Base-by-base conservation (phyloP, 1,140 invertebrate species). In the Leptinotarsa defecta region DNA sequence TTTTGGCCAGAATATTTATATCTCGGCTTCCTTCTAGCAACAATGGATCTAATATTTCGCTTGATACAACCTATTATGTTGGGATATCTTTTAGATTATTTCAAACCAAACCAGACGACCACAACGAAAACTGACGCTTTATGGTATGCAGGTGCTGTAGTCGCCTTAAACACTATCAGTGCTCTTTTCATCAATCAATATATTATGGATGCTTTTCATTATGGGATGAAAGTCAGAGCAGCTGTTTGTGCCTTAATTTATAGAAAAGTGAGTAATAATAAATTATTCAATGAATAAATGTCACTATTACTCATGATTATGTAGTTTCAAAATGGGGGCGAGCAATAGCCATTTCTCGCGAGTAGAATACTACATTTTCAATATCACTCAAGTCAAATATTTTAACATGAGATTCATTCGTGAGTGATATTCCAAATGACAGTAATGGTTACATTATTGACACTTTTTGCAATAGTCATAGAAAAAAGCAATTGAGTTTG, bases 201-300 rank as follows among this genome's bases (percentile, higher is more conserved):
- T 22, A 88, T 90, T 76, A 87, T 91, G 73, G 84, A 85, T 17
- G 87, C 90, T 11, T 90, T 90, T 73, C 88, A 90, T 78, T 85
- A 89, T 62, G 91, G 90, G 3, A 90, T 91, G 84, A 87, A 87
- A 82, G 87, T 90, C 13, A 85, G 90, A 70, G 88, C 89, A 2
- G 91, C 91, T 0, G 86, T 89, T 4, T 92, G 91, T 73, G 91
- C 91, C 3, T 80, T 93, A n/a, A 87, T 93, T 48, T 93, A 92
- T 79, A 85, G 91, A 79, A 93, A 92, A 83, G 89, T 90, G 80
- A 80, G 73, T 78, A 11, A 3, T 43, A 43, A 43, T 43, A 43
- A 8, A 43, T 43, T 76, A 19, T 34, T 6, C n/a, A 27, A 34
- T 64, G 2, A 43, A 11, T 43, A 11, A 43, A 11, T 43, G 2